A percentile compares a stretch with the other conserved stretches of the same genome.
Evolutionary conservation across 2,888 invertebrate species (phyloP).

Genomic region (Microplitis deprimator): DNA sequence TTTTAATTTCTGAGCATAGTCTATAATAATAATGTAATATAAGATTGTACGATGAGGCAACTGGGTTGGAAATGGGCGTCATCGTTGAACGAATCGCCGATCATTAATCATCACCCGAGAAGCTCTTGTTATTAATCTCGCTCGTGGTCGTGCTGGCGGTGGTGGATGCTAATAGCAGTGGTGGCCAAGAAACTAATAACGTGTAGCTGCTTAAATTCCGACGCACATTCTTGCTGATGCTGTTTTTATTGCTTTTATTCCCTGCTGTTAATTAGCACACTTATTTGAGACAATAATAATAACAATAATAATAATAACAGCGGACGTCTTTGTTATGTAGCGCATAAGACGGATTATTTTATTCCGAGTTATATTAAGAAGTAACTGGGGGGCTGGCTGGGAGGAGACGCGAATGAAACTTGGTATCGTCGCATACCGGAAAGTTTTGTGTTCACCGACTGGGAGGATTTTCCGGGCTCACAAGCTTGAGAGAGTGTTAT

Average conservation of each 20-base stretch:
- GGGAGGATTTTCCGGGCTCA: conserved; percentile 21
- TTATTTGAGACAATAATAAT: background rate
- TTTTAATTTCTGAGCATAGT: background rate
- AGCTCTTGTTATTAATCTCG: conserved; percentile 38
- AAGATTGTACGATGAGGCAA: conserved; percentile 38
- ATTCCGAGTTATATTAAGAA: background rate
- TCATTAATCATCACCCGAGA: conserved; percentile 48
- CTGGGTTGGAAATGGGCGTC: conserved; percentile 45
- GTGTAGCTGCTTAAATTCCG: background rate
- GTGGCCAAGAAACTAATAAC: conserved; percentile 1
- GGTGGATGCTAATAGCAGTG: no score
- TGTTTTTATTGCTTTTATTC: background rate
- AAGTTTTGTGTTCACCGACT: conserved; percentile 25
- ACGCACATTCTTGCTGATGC: background rate
- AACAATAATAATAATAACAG: no score
- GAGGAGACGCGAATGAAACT: conserved; percentile 20
- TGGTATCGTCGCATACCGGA: conserved; percentile 11
- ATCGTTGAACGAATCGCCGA: conserved; percentile 41
- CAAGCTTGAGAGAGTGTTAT: conserved; percentile 30
- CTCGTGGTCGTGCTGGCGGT: background rate
- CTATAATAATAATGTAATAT: conserved; percentile 14
- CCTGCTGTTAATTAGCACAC: conserved; percentile 13
- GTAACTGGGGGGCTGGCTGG: background rate
- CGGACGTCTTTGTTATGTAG: no score
- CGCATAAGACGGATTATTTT: no score